Conservation (phyloP, 2,888 invertebrate species). For the Drosophila imparisetae region DNA sequence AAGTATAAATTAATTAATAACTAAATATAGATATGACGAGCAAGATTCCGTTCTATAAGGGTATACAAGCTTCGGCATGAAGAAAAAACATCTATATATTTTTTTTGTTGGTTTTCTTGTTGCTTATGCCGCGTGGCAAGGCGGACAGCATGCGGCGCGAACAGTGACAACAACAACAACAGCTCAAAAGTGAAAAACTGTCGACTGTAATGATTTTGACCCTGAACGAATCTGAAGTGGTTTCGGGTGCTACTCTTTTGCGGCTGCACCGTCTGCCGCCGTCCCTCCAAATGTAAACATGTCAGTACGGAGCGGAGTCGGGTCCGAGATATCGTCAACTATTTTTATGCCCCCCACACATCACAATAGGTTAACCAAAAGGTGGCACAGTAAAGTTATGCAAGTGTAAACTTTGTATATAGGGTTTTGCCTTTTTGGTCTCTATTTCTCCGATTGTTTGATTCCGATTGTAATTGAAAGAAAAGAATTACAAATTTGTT, state of each 20-base stretch:
- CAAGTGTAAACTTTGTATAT: neutral
- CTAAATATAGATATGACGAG: neutral
- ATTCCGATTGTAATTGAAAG: slow-evolving; percentile 39
- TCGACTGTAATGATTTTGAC: slow-evolving; percentile 75
- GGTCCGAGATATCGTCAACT: slow-evolving; percentile 28
- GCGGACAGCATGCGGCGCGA: slow-evolving; percentile 48
- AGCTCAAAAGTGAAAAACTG: slow-evolving; percentile 34
- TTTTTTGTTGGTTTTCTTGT: slow-evolving; percentile 1
- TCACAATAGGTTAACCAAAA: slow-evolving; percentile 2
- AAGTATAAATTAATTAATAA: neutral
- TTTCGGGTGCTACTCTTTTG: slow-evolving; percentile 49
- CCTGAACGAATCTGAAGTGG: slow-evolving; percentile 80
- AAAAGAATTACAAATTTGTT: slow-evolving; percentile 47
- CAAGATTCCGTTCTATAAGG: neutral
- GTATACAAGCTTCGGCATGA: neutral
- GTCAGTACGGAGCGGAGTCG: slow-evolving; percentile 24
- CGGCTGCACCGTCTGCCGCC: slow-evolving; percentile 25
- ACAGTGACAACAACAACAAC: slow-evolving; percentile 25
- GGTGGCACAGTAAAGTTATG: neutral
- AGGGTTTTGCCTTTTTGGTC: neutral
- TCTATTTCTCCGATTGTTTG: neutral
- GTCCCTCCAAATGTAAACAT: slow-evolving; percentile 55
- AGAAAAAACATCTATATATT: neutral
- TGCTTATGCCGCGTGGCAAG: slow-evolving; percentile 69
- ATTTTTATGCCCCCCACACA: slow-evolving; percentile 40